Evolutionary conservation across 1,140 invertebrate species (phyloP), one percentile per base, ranked within the genome.

Genomic region (Stenopsyche tienmushanensis): DNA sequence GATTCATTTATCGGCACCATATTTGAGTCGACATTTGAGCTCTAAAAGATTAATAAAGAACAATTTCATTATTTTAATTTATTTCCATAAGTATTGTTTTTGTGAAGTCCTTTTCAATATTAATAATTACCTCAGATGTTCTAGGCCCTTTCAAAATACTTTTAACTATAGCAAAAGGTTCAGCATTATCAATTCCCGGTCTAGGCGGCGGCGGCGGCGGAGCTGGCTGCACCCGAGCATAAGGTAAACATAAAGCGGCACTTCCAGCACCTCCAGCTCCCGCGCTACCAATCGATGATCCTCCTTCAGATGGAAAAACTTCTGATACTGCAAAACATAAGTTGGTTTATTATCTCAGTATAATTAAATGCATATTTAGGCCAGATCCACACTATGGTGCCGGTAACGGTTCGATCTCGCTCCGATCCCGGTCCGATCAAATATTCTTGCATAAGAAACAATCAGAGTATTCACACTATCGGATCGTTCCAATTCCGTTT

Each of bases 1-100:
- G 92, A 96, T 77, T 98, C 95, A 71, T 94, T 91, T 15, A 92
- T 82, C 59, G 86, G 82, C 0, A 89, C 80, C 49, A 83, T 78
- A 13, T 85, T 83, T 47, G 83, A 80, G 23, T 78, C 74, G 71
- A 73, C 50, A n/a, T 55, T 64, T 45, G 15, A 9, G 7, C 26
- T 39, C 69, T 71, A 52, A 57, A 70, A 62, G 20, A 49, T 5
- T 58, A 9, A 57, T 47, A 15, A 47, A 47, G 26, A 60, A 45
- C 21, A 2, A 47, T 26, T 21, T n/a, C n/a, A n/a, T n/a, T n/a
- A n/a, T n/a, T 17, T 42, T 39, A 2, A 21, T 42, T 34, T n/a
- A 13, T 7, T 34, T 34, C 29, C 5, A 34, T 34, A 34, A 34
- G 13, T 7, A 34, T 7, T 34, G 29, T 7, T n/a, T n/a, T n/a